phyloP scores from a whole-genome alignment of 2,888 invertebrate species.

The Synergus japonicus region DNA sequence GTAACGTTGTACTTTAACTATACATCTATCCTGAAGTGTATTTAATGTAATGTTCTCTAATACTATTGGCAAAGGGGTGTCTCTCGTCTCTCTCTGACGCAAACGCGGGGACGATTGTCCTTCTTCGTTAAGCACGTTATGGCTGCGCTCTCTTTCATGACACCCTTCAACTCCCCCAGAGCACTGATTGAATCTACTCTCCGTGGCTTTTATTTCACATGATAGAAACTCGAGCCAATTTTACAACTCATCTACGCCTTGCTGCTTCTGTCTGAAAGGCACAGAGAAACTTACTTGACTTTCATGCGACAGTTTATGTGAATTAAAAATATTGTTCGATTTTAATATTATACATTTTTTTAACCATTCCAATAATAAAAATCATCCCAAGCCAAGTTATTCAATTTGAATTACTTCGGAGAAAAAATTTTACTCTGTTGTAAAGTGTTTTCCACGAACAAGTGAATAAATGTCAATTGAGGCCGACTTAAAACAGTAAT shows the following conservation, averaged over 20 bases:
- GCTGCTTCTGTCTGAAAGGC: background rate
- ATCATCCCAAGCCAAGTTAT: too few species aligned
- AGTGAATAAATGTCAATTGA: too few species aligned
- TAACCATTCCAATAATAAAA: too few species aligned
- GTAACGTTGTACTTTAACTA: background rate
- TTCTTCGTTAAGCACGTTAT: conserved; percentile 13
- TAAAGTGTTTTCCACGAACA: too few species aligned
- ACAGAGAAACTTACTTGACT: background rate
- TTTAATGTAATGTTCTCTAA: conserved; percentile 16
- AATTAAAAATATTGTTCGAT: too few species aligned
- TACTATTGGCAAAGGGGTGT: conserved; percentile 15
- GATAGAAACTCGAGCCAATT: background rate
- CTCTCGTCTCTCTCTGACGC: conserved; percentile 33
- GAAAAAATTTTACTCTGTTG: too few species aligned
- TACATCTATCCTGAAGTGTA: conserved; percentile 4
- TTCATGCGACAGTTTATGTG: background rate
- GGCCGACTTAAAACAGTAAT: too few species aligned
- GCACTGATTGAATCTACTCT: conserved; percentile 25
- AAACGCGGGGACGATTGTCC: background rate
- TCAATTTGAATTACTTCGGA: too few species aligned
- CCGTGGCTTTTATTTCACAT: conserved; percentile 2
- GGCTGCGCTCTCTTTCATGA: conserved; percentile 25
- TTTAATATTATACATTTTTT: too few species aligned
- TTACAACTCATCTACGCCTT: background rate
- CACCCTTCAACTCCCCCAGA: conserved; percentile 17